These are phyloP conservation scores for Drosophila acutilabella DNA, from an alignment of 2,888 invertebrate genomes.

Conservation along the genomic window DNA sequence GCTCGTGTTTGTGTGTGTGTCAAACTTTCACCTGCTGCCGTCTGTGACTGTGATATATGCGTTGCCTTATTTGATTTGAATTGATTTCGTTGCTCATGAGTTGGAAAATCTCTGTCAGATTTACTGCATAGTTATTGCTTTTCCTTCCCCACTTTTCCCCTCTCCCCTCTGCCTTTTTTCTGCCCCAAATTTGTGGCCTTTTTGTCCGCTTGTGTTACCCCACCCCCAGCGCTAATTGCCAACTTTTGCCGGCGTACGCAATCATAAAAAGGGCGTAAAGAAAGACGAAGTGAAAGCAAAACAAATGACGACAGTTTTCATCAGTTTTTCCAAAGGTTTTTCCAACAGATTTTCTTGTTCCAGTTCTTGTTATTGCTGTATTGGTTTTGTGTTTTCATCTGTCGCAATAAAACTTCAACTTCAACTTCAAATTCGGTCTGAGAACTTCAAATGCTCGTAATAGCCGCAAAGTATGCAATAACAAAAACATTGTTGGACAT, in stretches of 20 bases:
- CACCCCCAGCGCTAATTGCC: conserved; percentile 40
- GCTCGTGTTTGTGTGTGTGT: conserved; percentile 17
- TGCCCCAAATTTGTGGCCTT: not conserved
- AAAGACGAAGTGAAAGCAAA: not conserved
- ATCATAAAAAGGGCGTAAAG: conserved; percentile 18
- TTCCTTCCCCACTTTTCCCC: not conserved
- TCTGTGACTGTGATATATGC: conserved; percentile 51
- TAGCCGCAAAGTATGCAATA: conserved; percentile 71
- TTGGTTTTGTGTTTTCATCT: conserved; percentile 24
- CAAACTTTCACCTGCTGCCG: conserved; percentile 57
- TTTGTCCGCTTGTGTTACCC: not conserved
- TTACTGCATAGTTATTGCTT: conserved; percentile 40
- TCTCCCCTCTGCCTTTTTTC: too few species aligned
- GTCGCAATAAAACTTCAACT: conserved; percentile 66
- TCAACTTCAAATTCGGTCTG: conserved; percentile 41
- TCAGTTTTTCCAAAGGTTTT: conserved; percentile 7
- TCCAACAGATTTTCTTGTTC: conserved; percentile 6
- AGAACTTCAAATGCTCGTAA: conserved; percentile 59
- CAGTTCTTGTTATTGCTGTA: conserved; percentile 5
- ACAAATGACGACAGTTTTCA: conserved; percentile 39
- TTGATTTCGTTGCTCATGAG: conserved; percentile 62
- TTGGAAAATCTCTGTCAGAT: conserved; percentile 52
- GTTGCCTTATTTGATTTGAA: conserved; percentile 65
- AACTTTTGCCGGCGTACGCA: conserved; percentile 27
- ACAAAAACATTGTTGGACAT: conserved; percentile 49